phyloP scores from a whole-genome alignment of 2,888 invertebrate species.

The Temnothorax ravouxi region DNA sequence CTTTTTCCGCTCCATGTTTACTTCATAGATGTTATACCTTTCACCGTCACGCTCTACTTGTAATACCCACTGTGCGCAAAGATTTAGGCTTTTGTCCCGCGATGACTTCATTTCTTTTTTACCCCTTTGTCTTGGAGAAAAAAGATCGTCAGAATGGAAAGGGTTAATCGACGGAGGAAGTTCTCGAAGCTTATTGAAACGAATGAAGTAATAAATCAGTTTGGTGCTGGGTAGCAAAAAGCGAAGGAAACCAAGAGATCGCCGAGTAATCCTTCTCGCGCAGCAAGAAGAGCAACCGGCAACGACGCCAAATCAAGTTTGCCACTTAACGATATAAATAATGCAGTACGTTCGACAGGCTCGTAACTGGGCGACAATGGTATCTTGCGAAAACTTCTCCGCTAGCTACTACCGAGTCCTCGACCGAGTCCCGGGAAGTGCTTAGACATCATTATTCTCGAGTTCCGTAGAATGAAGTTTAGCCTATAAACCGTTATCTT shows the following conservation, averaged over 20 bases:
- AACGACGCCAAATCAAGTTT: constrained; percentile 55
- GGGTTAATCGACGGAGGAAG: constrained; percentile 31
- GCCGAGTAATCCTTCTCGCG: constrained; percentile 32
- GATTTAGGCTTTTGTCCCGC: constrained; percentile 9
- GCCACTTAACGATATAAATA: constrained; percentile 60
- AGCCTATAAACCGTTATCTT: background rate
- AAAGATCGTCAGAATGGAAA: constrained; percentile 16
- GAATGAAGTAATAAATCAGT: constrained; percentile 52
- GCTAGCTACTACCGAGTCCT: background rate
- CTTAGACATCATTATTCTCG: constrained; percentile 12
- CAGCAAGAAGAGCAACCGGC: constrained; percentile 44
- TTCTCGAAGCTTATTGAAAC: constrained; percentile 33
- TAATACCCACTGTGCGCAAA: background rate
- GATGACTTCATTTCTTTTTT: background rate
- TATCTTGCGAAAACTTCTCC: constrained; percentile 35
- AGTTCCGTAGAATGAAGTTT: background rate
- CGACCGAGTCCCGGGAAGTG: constrained; percentile 5
- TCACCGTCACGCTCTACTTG: background rate
- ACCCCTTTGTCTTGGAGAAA: background rate
- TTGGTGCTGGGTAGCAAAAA: constrained; percentile 33
- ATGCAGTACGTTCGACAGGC: constrained; percentile 47
- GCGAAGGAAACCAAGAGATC: constrained; percentile 30
- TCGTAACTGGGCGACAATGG: constrained; percentile 28
- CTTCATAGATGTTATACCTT: background rate
- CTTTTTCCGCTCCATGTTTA: background rate